These are phyloP conservation scores for Apeira syringaria DNA, from an alignment of 2,888 invertebrate genomes.

Conservation along the genomic window DNA sequence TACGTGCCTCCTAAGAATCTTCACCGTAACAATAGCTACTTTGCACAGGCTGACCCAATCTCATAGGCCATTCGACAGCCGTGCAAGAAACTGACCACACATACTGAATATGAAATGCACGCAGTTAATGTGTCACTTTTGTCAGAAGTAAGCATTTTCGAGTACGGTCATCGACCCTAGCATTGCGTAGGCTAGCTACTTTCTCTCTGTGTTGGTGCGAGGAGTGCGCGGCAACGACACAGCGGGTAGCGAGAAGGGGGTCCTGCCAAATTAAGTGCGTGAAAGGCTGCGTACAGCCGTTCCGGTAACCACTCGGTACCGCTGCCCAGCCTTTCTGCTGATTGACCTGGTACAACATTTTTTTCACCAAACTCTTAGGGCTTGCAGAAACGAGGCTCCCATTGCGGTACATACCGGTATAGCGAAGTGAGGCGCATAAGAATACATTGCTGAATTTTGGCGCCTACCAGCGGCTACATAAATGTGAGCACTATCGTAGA, in stretches of 20 bases:
- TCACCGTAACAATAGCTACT: conserved; percentile 46
- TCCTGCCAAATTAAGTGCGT: conserved; percentile 82
- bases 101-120: conserved; percentile 77
- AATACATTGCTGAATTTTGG: conserved; percentile 25
- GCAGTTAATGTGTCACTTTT: conserved; percentile 80
- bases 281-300: conserved; percentile 73
- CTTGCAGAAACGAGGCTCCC: conserved; percentile 6
- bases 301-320: conserved; percentile 49
- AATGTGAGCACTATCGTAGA: conserved; percentile 49
- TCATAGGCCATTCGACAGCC: conserved; percentile 61
- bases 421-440: conserved; percentile 11
- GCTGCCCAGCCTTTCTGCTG: conserved; percentile 41
- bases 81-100: conserved; percentile 77
- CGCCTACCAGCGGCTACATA: conserved; percentile 42
- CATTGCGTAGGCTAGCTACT: conserved; percentile 83
- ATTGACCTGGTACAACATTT: conserved; percentile 34
- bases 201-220: conserved; percentile 72
- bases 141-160: conserved; percentile 80
- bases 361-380: conserved; percentile 22
- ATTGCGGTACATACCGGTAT: conserved; percentile 20
- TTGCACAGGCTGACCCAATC: conserved; percentile 60
- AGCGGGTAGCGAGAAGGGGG: conserved; percentile 64
- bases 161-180: conserved; percentile 80
- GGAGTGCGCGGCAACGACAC: conserved; percentile 46
- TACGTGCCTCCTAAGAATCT: conserved; percentile 43